A percentile compares a stretch with the other conserved stretches of the same genome.
Conservation (phyloP, 2,797 vertebrate species). For the Lutjanus campechanus region DNA sequence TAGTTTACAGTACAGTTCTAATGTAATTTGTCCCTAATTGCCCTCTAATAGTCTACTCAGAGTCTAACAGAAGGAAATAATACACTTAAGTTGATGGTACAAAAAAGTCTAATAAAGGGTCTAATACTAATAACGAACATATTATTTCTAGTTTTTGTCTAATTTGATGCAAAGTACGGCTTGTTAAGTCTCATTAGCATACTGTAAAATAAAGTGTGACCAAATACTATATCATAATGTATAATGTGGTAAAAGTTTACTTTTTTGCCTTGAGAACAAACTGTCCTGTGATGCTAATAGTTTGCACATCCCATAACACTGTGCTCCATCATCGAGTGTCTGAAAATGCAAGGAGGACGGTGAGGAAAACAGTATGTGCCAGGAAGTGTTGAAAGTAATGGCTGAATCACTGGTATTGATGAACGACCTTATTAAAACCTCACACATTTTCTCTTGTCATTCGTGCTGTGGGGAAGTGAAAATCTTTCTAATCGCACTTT, state of each 20-base stretch:
- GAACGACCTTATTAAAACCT: conserved; percentile 31
- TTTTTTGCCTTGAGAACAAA: conserved; percentile 11
- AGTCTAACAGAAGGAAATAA: no score
- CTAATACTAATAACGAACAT: no score
- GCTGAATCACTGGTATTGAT: conserved; percentile 23
- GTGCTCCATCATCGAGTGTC: background rate
- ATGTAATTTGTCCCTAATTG: no score
- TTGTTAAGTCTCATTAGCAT: no score
- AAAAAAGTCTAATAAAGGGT: no score
- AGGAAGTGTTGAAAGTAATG: conserved; percentile 14
- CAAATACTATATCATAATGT: background rate
- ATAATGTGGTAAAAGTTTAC: background rate
- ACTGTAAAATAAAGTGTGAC: no score
- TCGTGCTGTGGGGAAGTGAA: background rate
- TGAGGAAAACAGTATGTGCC: conserved; percentile 8
- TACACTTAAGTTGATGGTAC: no score
- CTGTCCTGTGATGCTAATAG: background rate
- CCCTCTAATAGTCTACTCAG: no score
- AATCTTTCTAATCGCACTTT: conserved; percentile 33
- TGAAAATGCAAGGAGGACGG: conserved; percentile 1
- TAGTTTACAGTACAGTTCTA: no score
- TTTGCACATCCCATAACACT: background rate
- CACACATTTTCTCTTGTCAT: conserved; percentile 28
- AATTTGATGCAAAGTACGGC: no score
- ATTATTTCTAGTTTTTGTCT: no score